Conservation (phyloP, 2,888 invertebrate species). For the Volucella bombylans region DNA sequence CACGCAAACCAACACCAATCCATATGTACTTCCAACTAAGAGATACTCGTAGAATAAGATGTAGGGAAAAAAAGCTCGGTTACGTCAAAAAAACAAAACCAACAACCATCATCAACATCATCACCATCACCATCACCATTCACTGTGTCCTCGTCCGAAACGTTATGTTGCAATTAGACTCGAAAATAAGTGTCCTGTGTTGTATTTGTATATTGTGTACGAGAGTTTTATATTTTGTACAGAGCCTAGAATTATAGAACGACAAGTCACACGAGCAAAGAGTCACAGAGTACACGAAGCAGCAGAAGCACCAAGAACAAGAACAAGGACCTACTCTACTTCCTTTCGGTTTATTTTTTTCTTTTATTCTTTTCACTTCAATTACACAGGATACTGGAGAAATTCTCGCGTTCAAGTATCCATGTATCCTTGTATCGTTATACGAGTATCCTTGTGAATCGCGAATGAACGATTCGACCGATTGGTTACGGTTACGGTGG, state of each 20-base stretch:
- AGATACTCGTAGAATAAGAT: conserved; percentile 8
- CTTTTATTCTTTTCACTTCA: conserved; percentile 2
- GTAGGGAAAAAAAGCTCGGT: conserved; percentile 53
- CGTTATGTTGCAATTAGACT: conserved; percentile 69
- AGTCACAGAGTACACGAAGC: no score
- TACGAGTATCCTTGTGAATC: conserved; percentile 55
- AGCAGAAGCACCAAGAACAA: conserved; percentile 21
- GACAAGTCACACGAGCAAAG: no score
- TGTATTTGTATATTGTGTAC: conserved; percentile 45
- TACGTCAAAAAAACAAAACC: conserved; percentile 66
- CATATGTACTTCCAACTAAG: conserved; percentile 6
- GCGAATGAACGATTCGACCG: conserved; percentile 50
- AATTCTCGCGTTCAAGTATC: conserved; percentile 20
- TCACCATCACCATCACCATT: conserved; percentile 61
- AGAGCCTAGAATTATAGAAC: no score
- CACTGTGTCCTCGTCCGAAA: conserved; percentile 67
- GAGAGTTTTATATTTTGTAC: conserved; percentile 8
- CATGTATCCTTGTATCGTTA: not conserved
- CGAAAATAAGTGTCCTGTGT: conserved; percentile 52
- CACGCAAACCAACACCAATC: conserved; percentile 19
- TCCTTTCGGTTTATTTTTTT: not conserved
- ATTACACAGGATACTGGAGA: conserved; percentile 55
- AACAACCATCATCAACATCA: conserved; percentile 70
- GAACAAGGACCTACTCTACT: conserved; percentile 51
- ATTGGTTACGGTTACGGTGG: conserved; percentile 13